These are phyloP conservation scores for Drosophila murphyi DNA, from an alignment of 1,140 invertebrate species.

Conservation along the genomic window DNA sequence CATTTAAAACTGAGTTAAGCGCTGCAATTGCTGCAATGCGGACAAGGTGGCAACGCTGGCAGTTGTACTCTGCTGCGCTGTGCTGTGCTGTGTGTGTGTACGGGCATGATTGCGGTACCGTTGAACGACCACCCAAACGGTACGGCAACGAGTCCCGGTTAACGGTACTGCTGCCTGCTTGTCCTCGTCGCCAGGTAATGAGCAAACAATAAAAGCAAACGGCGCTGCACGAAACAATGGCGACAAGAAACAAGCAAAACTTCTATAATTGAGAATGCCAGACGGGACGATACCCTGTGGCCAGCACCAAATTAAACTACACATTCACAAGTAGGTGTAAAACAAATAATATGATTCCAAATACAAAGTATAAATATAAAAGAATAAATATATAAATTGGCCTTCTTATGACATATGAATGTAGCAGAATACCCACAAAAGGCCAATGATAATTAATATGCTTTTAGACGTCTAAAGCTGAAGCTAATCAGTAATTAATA, in stretches of 20 bases:
- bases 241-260: slow-evolving; percentile 27
- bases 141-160: slow-evolving; percentile 2
- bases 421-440: too few species aligned
- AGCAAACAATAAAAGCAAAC: slow-evolving; percentile 82
- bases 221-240: slow-evolving; percentile 71
- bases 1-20: slow-evolving; percentile 83
- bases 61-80: not conserved
- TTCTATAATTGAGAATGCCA: not conserved
- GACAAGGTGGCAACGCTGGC: slow-evolving; percentile 44
- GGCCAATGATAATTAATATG: too few species aligned
- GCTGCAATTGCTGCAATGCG: slow-evolving; percentile 75
- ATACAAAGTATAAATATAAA: too few species aligned
- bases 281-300: slow-evolving; percentile 1
- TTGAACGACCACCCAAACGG: not conserved
- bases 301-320: too few species aligned
- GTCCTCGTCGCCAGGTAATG: slow-evolving; percentile 59
- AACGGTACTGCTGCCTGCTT: not conserved
- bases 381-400: too few species aligned
- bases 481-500: too few species aligned
- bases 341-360: not conserved
- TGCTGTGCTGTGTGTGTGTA: not conserved
- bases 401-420: too few species aligned
- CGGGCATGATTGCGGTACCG: not conserved
- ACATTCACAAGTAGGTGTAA: not conserved
- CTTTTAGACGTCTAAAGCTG: too few species aligned